phyloP scores from a whole-genome alignment of 53 echinoderm and acorn worm genomes.

The Crossaster papposus region DNA sequence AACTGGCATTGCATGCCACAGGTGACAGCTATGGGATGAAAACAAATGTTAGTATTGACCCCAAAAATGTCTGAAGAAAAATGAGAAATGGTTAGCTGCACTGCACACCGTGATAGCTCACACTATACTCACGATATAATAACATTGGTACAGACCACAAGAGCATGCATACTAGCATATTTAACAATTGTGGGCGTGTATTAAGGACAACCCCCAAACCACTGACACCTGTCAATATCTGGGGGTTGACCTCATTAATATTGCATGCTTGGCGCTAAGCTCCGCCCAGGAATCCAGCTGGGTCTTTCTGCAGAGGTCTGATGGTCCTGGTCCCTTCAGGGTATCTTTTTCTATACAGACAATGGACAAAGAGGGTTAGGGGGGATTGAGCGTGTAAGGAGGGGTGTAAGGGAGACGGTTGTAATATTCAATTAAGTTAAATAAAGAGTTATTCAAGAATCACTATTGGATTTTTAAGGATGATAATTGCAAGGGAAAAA shows the following conservation, averaged over 20 bases:
- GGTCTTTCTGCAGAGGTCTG: constrained; percentile 53
- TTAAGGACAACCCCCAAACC: background rate
- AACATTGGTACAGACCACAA: constrained; percentile 23
- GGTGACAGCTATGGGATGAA: background rate
- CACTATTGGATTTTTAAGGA: background rate
- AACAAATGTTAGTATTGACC: background rate
- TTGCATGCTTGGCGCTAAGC: constrained; percentile 64
- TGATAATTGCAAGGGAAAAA: background rate
- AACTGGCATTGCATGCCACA: background rate
- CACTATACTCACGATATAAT: constrained; percentile 30
- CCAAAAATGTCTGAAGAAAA: background rate
- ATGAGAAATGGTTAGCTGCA: background rate
- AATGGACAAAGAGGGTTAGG: constrained; percentile 26
- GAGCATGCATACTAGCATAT: constrained; percentile 27
- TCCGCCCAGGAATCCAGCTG: constrained; percentile 73
- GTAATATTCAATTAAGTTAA: background rate
- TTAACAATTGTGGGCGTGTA: background rate
- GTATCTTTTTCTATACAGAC: constrained; percentile 43
- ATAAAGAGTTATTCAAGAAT: too few species aligned
- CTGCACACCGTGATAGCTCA: constrained; percentile 21
- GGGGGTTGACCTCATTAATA: constrained; percentile 69
- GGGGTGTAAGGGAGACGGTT: background rate
- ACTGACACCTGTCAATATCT: constrained; percentile 1
- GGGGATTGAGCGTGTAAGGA: background rate
- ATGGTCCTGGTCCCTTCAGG: constrained; percentile 9